Percentiles rank a stretch among this genome's conserved stretches.
Conservation (phyloP, 2,113 vertebrate genomes). For the Megaceryle torquata region DNA sequence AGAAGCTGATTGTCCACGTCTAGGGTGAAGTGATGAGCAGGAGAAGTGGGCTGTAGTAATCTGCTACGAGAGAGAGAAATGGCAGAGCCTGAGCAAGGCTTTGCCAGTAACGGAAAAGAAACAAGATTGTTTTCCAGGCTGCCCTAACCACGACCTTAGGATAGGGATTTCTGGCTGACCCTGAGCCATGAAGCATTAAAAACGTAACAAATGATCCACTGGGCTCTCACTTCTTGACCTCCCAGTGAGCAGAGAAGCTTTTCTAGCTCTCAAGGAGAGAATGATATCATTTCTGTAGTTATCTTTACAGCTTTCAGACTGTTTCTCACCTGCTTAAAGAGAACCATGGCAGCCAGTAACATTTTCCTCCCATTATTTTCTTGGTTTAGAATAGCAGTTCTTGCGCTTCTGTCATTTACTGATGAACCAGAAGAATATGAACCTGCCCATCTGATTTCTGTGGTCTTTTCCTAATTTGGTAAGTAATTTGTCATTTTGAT, state of each 20-base stretch:
- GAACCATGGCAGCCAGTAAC: not conserved
- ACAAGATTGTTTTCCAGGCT: slow-evolving; percentile 20
- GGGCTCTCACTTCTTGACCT: slow-evolving; percentile 54
- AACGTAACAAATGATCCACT: slow-evolving; percentile 43
- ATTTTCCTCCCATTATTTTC: not conserved
- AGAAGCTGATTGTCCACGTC: not conserved
- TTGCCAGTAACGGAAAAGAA: not conserved
- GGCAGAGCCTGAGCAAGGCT: slow-evolving; percentile 2
- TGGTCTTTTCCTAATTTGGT: not conserved
- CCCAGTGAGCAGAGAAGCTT: not conserved
- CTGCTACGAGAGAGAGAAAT: not conserved
- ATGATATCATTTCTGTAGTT: slow-evolving; percentile 33
- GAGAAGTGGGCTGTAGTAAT: not conserved
- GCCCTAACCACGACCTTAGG: slow-evolving; percentile 28
- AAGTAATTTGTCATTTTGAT: not conserved
- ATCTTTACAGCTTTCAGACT: slow-evolving; percentile 7
- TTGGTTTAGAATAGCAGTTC: not conserved
- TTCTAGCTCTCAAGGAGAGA: slow-evolving; percentile 27
- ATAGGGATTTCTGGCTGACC: slow-evolving; percentile 53
- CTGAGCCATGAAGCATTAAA: slow-evolving; percentile 46
- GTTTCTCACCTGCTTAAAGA: slow-evolving; percentile 45
- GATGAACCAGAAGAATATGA: not conserved
- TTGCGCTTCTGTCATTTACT: not conserved
- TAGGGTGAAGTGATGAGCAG: not conserved
- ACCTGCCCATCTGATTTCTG: not conserved